Base-by-base conservation (phyloP, 2,888 invertebrate species). In the Cataglyphis rosenhaueri region DNA sequence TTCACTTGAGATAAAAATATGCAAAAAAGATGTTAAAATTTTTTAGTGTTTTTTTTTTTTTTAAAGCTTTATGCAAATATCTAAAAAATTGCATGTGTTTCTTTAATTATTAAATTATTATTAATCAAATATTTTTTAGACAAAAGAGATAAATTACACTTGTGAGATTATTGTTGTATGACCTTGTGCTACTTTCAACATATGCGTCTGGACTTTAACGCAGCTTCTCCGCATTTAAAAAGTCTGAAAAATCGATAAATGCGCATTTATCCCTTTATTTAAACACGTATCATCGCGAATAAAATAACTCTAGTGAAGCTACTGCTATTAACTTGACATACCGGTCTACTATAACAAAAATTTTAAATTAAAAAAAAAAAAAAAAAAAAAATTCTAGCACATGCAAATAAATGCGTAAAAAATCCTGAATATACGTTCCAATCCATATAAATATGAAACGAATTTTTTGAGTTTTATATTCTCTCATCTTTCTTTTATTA, bases 111-210 rank as follows among this genome's bases (percentile, higher is more conserved):
- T 38, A 59, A 9, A 5, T 38, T 12, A 2, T n/a, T n/a, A n/a
- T n/a, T 25, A 38, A 55, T 32, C 35, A 35, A 57, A 71, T 57
- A 71, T 55, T 66, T 41, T n/a, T 41, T 21, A 48, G 18, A 65
- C 65, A 61, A 76, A 68, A 41, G 4, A 76, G 6, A 76, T 68
- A 57, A 68, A 68, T n/a, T 29, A 41, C 3, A 18, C n/a, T 15
- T 41, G 15, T 41, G 15, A 15, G 68, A 57, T 57, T 68, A 76
- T 41, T 57, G 57, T 76, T 57, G 29, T 21, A 41, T 15, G 68
- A 68, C 76, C 57, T 76, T 76, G 57, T 41, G 41, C 41, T 76
- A 68, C 57, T 68, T 76, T 68, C 68, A 57, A 15, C 32, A n/a
- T 29, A 21, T 21, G 48, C 38, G 68, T 65, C 29, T 76, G 55